Percentiles rank a stretch among this genome's conserved stretches.
These are phyloP conservation scores for Hystrix brachyura DNA, from an alignment of 2,113 vertebrate species.

Conservation along the genomic window DNA sequence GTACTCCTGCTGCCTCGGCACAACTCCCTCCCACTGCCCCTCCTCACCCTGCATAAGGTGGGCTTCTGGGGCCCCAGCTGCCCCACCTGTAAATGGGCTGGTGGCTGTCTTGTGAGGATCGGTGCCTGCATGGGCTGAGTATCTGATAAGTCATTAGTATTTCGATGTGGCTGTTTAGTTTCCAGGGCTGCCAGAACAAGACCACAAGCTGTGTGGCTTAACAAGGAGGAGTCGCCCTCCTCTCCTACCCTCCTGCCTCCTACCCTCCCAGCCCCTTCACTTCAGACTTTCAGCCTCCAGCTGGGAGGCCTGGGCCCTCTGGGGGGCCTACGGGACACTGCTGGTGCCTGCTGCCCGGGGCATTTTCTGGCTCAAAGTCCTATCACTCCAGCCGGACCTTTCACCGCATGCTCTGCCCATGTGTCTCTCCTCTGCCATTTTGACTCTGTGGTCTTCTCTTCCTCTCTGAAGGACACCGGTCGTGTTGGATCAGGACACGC, in stretches of 20 bases:
- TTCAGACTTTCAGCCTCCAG: too few species aligned
- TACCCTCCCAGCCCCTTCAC: too few species aligned
- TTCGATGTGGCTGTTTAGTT: neutral
- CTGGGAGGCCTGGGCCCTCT: rapidly evolving
- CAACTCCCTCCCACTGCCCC: neutral
- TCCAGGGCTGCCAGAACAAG: neutral
- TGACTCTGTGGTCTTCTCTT: neutral
- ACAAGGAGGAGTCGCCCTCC: too few species aligned
- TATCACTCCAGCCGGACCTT: neutral
- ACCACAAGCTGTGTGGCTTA: too few species aligned
- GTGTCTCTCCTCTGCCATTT: neutral
- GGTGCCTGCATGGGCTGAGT: neutral
- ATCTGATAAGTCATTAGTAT: rapidly evolving
- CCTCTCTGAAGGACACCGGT: neutral
- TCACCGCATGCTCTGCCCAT: neutral
- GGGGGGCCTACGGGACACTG: neutral
- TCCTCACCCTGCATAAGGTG: rapidly evolving
- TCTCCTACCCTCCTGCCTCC: too few species aligned
- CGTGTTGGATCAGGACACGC: rapidly evolving
- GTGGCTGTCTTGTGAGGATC: neutral
- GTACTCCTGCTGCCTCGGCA: neutral
- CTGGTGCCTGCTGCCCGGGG: neutral
- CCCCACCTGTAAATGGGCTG: neutral
- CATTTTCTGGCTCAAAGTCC: neutral
- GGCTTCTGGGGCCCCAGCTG: neutral